A percentile compares a stretch with the other conserved stretches of the same genome.
Evolutionary conservation across 2,888 invertebrate species (phyloP).

Genomic region (Notodromas monacha): DNA sequence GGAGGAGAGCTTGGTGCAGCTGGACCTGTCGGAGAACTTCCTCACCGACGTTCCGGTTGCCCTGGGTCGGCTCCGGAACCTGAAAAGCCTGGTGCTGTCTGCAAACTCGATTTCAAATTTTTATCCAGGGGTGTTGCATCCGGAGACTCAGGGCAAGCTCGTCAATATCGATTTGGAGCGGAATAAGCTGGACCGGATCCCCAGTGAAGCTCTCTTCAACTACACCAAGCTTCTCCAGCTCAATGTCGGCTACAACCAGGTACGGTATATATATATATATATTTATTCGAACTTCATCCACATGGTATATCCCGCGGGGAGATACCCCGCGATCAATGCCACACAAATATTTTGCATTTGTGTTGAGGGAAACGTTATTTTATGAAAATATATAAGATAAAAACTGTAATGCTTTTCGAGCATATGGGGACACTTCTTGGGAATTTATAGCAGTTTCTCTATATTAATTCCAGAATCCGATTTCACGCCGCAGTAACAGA

Average conservation of each 20-base stretch:
- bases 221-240: slow-evolving; percentile 47
- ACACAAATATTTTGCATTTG: too few species aligned
- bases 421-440: too few species aligned
- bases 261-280: too few species aligned
- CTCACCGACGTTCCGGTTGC: slow-evolving; percentile 33
- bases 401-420: too few species aligned
- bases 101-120: slow-evolving; percentile 35
- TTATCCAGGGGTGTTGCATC: slow-evolving; percentile 26
- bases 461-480: too few species aligned
- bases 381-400: too few species aligned
- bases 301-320: slow-evolving; percentile 8
- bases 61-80: slow-evolving; percentile 27
- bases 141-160: slow-evolving; percentile 9
- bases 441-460: too few species aligned
- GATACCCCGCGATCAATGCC: too few species aligned
- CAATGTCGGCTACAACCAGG: slow-evolving; percentile 58
- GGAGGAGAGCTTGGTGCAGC: slow-evolving; percentile 36
- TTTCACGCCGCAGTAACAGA: too few species aligned
- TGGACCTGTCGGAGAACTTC: slow-evolving; percentile 49
- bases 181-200: slow-evolving; percentile 39
- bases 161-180: slow-evolving; percentile 17
- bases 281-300: neutral
- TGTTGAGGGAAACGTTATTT: too few species aligned
- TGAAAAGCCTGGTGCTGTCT: slow-evolving; percentile 47
- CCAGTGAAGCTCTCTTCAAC: slow-evolving; percentile 29